Evolutionary conservation across 2,113 vertebrate species (phyloP).

Genomic region (Formicarius rufipectus): DNA sequence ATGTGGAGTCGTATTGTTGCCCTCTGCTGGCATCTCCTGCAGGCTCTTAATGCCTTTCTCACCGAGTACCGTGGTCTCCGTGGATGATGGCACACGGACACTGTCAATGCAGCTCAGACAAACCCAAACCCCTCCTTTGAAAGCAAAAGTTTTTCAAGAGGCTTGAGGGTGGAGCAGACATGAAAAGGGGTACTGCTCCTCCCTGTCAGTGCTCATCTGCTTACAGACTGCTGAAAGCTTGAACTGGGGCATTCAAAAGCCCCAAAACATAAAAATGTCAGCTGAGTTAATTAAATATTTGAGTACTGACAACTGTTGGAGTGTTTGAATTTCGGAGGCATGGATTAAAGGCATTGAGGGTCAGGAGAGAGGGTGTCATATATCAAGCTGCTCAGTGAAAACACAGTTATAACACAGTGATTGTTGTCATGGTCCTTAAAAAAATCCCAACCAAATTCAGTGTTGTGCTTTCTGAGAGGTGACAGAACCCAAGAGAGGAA

Average conservation of each 20-base stretch:
- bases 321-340: neutral
- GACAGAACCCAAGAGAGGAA: neutral
- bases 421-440: neutral
- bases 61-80: neutral
- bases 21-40: constrained; percentile 67
- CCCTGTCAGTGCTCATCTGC: constrained; percentile 32
- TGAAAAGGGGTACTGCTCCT: neutral
- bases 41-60: constrained; percentile 12
- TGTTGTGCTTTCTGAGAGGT: neutral
- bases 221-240: constrained; percentile 52
- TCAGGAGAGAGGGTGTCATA: constrained; percentile 2
- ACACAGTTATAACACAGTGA: neutral
- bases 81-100: constrained; percentile 73
- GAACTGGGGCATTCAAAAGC: constrained; percentile 36
- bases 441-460: neutral
- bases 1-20: constrained; percentile 66
- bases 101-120: constrained; percentile 77
- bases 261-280: constrained; percentile 50
- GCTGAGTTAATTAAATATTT: constrained; percentile 61
- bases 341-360: neutral
- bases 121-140: constrained; percentile 52
- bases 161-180: neutral
- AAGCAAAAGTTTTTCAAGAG: neutral
- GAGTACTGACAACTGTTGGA: constrained; percentile 43
- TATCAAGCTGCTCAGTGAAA: constrained; percentile 36